phyloP scores from a whole-genome alignment of 2,797 vertebrate species.

The Eulemur mongoz region DNA sequence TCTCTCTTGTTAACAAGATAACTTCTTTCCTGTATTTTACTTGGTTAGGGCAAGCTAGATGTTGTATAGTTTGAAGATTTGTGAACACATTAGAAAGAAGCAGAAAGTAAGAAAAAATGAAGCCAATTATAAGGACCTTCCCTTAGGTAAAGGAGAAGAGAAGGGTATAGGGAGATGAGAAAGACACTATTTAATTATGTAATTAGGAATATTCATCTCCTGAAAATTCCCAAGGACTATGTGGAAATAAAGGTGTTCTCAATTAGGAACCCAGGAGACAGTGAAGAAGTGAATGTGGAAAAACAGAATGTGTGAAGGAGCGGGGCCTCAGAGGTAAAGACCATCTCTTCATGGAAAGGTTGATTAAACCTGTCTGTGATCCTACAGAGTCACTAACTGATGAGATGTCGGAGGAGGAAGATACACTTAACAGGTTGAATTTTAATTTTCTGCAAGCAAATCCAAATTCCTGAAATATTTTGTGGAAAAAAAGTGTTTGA shows the following conservation, averaged over 20 bases:
- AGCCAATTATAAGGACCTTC: background rate
- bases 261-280: background rate
- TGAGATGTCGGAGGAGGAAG: background rate
- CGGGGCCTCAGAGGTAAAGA: background rate
- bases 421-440: conserved; percentile 21
- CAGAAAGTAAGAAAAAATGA: background rate
- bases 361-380: conserved; percentile 2
- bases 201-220: background rate
- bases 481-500: conserved; percentile 15
- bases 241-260: background rate
- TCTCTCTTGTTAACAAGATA: background rate
- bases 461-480: conserved; percentile 44
- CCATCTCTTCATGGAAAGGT: background rate
- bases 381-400: background rate
- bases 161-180: background rate
- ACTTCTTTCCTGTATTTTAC: background rate
- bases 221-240: background rate
- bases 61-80: background rate
- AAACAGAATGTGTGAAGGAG: background rate
- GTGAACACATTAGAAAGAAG: background rate
- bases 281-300: background rate
- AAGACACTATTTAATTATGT: background rate
- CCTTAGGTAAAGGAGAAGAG: background rate
- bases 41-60: background rate
- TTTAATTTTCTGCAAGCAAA: conserved; percentile 56